These are phyloP conservation scores for Actenoides lindsayi DNA, from an alignment of 2,113 vertebrate species.

Conservation along the genomic window DNA sequence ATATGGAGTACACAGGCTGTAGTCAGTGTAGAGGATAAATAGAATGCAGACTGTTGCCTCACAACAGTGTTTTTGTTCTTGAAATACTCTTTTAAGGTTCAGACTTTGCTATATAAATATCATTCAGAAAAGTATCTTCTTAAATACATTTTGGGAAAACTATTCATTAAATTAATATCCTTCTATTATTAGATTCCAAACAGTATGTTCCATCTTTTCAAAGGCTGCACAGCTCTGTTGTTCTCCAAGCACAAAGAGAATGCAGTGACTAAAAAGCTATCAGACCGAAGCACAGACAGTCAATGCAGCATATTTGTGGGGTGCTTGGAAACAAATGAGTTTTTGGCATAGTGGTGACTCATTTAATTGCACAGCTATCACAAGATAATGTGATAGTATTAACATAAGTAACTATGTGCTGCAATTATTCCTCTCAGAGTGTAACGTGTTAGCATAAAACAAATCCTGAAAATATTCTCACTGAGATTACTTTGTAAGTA, in stretches of 20 bases:
- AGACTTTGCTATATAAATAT: neutral
- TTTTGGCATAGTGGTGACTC: slow-evolving; percentile 48
- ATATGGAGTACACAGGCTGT: neutral
- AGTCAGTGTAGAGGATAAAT: neutral
- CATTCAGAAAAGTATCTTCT: neutral
- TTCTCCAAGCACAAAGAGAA: slow-evolving; percentile 53
- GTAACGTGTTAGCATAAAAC: slow-evolving; percentile 16
- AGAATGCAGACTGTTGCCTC: neutral
- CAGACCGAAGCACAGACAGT: slow-evolving; percentile 22
- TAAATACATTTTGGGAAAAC: neutral
- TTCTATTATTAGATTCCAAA: slow-evolving; percentile 1
- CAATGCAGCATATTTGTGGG: slow-evolving; percentile 38
- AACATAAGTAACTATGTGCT: slow-evolving; percentile 57
- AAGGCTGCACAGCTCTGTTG: neutral
- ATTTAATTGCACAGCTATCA: slow-evolving; percentile 67
- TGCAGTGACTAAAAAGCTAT: slow-evolving; percentile 27
- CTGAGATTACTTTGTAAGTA: neutral
- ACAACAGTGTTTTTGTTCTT: neutral
- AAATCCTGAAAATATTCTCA: slow-evolving; percentile 22
- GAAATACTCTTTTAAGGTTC: neutral
- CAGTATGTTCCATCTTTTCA: neutral
- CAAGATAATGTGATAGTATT: slow-evolving; percentile 67
- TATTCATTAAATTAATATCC: slow-evolving; percentile 34
- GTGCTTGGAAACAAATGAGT: slow-evolving; percentile 60
- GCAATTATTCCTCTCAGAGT: slow-evolving; percentile 49